Base-by-base conservation (phyloP, 37 sponge, comb jelly and placozoan genomes). In the Hexactinellida sp. region DNA sequence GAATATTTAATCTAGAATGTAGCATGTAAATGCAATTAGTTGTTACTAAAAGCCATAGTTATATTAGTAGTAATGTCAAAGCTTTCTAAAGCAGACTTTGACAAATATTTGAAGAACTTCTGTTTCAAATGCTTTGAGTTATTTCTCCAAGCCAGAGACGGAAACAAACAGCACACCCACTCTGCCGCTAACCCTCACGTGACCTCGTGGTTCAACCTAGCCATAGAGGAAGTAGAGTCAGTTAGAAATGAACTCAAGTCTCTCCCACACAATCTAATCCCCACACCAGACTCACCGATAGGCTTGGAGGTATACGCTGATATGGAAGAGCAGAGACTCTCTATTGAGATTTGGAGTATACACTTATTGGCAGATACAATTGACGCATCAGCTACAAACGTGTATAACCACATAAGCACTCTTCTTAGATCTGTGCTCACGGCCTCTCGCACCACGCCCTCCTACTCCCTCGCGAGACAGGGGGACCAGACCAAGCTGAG, bases 161-260 rank as follows among this genome's bases (percentile, higher is more conserved):
- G 76, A 32, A 63, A n/a, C 76, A 63, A 63, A 63, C 76, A 63
- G 76, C 76, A 63, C 76, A 63, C 76, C 13, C 76, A 63, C 76
- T 63, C 76, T 32, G 76, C 76, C 3, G 76, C 76, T 63, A 63
- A 63, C 76, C 76, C 76, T n/a, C 76, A 63, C 34, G 34, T 63
- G 19, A 23, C 76, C 3, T 63, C 76, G 19, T 63, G 76, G 76
- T 63, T 63, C 34, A 63, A 63, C 30, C 76, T 63, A 63, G 76
- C 76, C 13, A 28, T 63, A 3, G 76, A 63, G 28, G 76, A 23
- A n/a, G 76, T 63, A 10, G 76, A 63, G 34, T 63, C 76, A n/a
- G 34, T 63, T n/a, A 63, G 34, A 63, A 23, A 63, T n/a, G 76
- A 63, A 23, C 3, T 63, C 13, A 63, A 63, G 34, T 63, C 76